Evolutionary conservation across 2,797 vertebrate genomes (phyloP).

Genomic region (Vipera latastei): DNA sequence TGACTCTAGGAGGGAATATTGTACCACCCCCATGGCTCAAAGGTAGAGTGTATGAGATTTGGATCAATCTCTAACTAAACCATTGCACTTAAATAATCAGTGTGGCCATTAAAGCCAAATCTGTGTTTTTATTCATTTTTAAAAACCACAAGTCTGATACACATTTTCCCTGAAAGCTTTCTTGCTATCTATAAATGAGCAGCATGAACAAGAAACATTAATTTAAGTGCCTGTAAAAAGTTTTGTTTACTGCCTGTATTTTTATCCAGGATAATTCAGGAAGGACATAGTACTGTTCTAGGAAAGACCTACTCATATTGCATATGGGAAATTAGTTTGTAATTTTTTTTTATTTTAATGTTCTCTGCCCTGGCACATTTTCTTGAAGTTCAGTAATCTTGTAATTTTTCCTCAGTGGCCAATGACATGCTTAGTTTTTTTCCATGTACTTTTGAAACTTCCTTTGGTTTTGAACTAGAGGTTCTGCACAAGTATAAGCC

Average conservation of each 20-base stretch:
- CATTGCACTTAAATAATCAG: not conserved
- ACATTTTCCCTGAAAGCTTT: conserved; percentile 14
- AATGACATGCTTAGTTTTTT: conserved; percentile 3
- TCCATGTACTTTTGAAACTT: conserved; percentile 37
- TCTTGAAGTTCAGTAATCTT: conserved; percentile 7
- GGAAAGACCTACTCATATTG: conserved; percentile 53
- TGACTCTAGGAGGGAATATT: not conserved
- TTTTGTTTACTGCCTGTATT: conserved; percentile 55
- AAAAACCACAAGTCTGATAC: not conserved
- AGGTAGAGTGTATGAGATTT: not conserved
- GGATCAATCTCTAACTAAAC: not conserved
- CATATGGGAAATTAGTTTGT: conserved; percentile 49
- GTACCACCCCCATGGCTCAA: not conserved
- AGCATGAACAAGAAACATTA: conserved; percentile 53
- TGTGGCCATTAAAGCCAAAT: conserved; percentile 17
- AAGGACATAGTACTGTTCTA: conserved; percentile 40
- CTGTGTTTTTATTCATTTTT: conserved; percentile 29
- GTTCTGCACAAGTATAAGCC: conserved; percentile 44
- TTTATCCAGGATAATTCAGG: conserved; percentile 55
- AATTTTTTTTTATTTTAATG: conserved; percentile 46
- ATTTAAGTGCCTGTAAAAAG: conserved; percentile 53
- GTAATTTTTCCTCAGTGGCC: conserved; percentile 9
- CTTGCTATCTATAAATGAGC: conserved; percentile 36
- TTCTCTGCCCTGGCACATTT: conserved; percentile 16
- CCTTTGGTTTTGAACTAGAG: conserved; percentile 35